phyloP scores from a whole-genome alignment of 2,888 invertebrate genomes.

The Acleris holmiana region DNA sequence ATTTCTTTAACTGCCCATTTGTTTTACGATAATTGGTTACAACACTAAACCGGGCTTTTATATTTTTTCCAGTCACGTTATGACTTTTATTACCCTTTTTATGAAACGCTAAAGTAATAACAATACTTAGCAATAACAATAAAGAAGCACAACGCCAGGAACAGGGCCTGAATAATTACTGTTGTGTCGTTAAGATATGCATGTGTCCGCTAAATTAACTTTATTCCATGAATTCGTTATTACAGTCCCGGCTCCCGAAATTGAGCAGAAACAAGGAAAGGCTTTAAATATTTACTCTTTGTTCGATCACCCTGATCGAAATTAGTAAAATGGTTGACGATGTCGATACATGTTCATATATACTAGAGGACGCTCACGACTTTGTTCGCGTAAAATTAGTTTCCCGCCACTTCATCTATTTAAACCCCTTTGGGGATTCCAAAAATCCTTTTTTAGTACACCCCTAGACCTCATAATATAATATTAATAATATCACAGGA shows the following conservation, averaged over 20 bases:
- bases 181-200: conserved; percentile 48
- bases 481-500: no score
- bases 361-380: no score
- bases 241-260: conserved; percentile 48
- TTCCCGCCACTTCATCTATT: no score
- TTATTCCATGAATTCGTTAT: conserved; percentile 61
- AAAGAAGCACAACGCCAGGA: conserved; percentile 32
- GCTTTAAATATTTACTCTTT: conserved; percentile 42
- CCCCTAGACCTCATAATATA: no score
- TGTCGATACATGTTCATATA: background rate
- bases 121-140: conserved; percentile 34
- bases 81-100: conserved; percentile 26
- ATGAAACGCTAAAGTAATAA: conserved; percentile 34
- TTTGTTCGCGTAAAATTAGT: no score
- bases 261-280: conserved; percentile 47
- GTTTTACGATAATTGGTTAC: conserved; percentile 36
- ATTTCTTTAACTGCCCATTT: conserved; percentile 13
- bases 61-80: conserved; percentile 25
- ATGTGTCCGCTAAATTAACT: conserved; percentile 53
- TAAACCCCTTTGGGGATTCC: no score
- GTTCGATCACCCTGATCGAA: conserved; percentile 41
- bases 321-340: conserved; percentile 33
- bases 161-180: conserved; percentile 50
- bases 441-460: no score
- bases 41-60: conserved; percentile 27